These are phyloP conservation scores for Drosophila mimetica DNA, from an alignment of 2,888 invertebrate genomes.

Conservation along the genomic window DNA sequence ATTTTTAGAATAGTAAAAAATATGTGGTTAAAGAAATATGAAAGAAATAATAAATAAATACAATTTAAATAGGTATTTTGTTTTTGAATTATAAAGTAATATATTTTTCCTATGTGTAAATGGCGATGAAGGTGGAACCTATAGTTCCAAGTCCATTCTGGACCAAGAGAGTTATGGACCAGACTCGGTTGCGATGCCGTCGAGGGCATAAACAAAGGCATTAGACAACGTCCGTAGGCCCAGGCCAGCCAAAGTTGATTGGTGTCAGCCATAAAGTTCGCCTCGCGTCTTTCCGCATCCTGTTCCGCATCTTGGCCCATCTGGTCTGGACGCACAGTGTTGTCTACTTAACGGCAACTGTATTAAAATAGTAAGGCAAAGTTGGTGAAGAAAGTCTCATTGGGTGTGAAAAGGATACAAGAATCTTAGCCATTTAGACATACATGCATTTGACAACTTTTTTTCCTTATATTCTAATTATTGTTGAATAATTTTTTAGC, in stretches of 20 bases:
- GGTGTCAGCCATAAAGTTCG: slow-evolving; percentile 75
- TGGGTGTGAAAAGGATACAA: too few species aligned
- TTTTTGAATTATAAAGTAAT: background rate
- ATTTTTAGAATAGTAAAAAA: background rate
- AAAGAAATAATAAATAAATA: too few species aligned
- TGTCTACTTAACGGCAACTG: background rate
- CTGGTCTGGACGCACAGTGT: slow-evolving; percentile 10
- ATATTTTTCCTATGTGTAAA: slow-evolving; percentile 16
- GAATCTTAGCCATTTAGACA: too few species aligned
- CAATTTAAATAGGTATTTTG: too few species aligned
- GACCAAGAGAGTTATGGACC: slow-evolving; percentile 47
- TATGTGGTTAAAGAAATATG: background rate
- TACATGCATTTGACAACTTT: too few species aligned
- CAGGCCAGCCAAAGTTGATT: slow-evolving; percentile 69
- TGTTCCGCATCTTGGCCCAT: slow-evolving; percentile 30
- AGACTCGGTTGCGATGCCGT: slow-evolving; percentile 17
- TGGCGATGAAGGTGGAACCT: slow-evolving; percentile 8
- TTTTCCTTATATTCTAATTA: too few species aligned
- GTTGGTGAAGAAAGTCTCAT: too few species aligned
- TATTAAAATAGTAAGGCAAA: too few species aligned
- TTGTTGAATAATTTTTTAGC: too few species aligned
- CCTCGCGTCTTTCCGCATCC: slow-evolving; percentile 40
- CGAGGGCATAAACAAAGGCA: slow-evolving; percentile 71
- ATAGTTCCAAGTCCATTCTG: slow-evolving; percentile 20
- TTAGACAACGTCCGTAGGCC: slow-evolving; percentile 62